phyloP scores from a whole-genome alignment of 2,797 vertebrate genomes.

The Heterohyrax brucei region DNA sequence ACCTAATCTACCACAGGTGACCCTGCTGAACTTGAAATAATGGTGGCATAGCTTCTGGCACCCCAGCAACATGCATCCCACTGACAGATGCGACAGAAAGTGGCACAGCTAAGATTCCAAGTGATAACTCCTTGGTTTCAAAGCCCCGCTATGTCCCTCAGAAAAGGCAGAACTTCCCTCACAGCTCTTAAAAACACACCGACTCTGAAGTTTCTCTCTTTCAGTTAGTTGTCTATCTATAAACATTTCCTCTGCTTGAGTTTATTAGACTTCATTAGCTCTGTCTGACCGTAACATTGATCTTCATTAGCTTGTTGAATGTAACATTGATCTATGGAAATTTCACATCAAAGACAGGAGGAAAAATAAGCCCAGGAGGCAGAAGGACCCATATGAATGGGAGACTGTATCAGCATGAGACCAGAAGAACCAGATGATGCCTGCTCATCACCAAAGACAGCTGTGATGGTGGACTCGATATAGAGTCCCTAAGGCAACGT shows the following conservation, averaged over 20 bases:
- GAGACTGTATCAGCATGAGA: too few species aligned
- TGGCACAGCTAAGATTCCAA: conserved; percentile 23
- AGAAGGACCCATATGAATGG: too few species aligned
- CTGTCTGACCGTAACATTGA: neutral
- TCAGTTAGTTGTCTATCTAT: neutral
- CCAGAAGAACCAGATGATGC: too few species aligned
- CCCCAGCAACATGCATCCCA: neutral
- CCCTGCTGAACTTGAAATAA: neutral
- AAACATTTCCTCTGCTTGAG: neutral
- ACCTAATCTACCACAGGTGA: neutral
- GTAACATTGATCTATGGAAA: too few species aligned
- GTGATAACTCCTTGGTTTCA: neutral
- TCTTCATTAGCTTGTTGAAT: too few species aligned
- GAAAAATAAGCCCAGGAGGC: too few species aligned
- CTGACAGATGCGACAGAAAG: neutral
- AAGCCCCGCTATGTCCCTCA: neutral
- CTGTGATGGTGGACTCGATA: too few species aligned
- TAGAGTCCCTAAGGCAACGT: too few species aligned
- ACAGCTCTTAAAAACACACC: neutral
- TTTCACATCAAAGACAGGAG: too few species aligned
- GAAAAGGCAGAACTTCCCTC: conserved; percentile 50
- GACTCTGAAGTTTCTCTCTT: conserved; percentile 1
- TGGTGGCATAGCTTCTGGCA: neutral
- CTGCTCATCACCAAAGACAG: too few species aligned
- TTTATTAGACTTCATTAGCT: neutral